A percentile compares a stretch with the other conserved stretches of the same genome.
Conservation (phyloP, 2,113 vertebrate genomes). For the Rhynchomys soricoides region DNA sequence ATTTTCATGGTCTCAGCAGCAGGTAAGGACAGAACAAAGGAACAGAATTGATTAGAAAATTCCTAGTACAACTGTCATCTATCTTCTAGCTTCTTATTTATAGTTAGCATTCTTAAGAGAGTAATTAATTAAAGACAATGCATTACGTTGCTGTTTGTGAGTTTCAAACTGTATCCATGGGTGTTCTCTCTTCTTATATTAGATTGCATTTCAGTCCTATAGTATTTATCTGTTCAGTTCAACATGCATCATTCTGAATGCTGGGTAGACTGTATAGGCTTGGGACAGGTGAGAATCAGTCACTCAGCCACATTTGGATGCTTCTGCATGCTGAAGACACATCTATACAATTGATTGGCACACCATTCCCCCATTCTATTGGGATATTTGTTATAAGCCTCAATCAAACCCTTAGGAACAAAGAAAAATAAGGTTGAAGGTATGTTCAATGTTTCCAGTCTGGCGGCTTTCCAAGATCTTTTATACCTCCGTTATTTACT, state of each 20-base stretch:
- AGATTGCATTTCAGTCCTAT: neutral
- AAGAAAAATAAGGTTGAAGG: neutral
- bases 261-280: neutral
- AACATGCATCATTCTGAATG: neutral
- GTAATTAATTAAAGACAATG: neutral
- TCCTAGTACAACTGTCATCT: neutral
- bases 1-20: neutral
- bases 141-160: neutral
- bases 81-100: neutral
- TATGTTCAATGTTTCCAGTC: neutral
- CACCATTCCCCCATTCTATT: neutral
- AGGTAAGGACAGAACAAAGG: neutral
- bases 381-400: neutral
- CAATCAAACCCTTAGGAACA: neutral
- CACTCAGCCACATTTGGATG: neutral
- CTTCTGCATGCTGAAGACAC: neutral
- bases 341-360: neutral
- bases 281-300: neutral
- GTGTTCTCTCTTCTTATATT: neutral
- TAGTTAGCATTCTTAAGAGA: neutral
- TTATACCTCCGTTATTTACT: neutral
- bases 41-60: neutral
- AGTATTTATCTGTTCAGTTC: neutral
- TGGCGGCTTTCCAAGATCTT: neutral
- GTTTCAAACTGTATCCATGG: neutral